Base-by-base conservation (phyloP, 2,113 vertebrate genomes). In the Tachysurus fulvidraco region DNA sequence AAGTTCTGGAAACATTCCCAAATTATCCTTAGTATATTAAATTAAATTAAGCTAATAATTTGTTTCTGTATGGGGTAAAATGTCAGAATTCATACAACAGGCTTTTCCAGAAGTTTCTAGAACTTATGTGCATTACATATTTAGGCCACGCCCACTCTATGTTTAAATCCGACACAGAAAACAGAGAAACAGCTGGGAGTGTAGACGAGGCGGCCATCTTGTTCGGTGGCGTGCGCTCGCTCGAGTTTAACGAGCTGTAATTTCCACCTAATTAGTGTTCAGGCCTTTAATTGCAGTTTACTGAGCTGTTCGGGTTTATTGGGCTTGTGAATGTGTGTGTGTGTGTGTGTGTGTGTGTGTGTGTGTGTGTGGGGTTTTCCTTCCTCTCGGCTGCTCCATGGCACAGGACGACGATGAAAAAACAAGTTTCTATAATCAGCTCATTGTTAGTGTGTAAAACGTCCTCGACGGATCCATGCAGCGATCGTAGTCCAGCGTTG, bases 251-350 rank as follows among this genome's bases (percentile, higher is more conserved):
- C 93, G 92, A 92, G 92, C 93, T 93, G 93, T 91, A 91, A 95
- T 95, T 95, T 95, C 94, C 95, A 94, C 93, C 93, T 94, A 94
- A 95, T 95, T 96, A 95, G 94, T 94, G 94, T 93, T 93, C 92
- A 92, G 92, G 93, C 93, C 94, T 95, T 95, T 96, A 95, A 95
- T 95, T 95, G 94, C 92, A 93, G 93, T 95, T 95, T 95, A 94
- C 92, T 91, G 93, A 93, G 93, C 92, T 93, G 92, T 88, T 82
- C 28, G 4, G 54, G 92, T 94, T 95, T 95, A 95, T 94, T 94
- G 94, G 93, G 89, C 65, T 83, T 69, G 80, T 87, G 89, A 86
- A 80, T 65, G 69, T 83, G 87, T 88, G 87, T 84, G 78, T 90
- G 81, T 64, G 84, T 74, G 14, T 30, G 76, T 85, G 83, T 76